Conservation (phyloP, 2,888 invertebrate genomes). For the Sphaerophoria rueppellii region DNA sequence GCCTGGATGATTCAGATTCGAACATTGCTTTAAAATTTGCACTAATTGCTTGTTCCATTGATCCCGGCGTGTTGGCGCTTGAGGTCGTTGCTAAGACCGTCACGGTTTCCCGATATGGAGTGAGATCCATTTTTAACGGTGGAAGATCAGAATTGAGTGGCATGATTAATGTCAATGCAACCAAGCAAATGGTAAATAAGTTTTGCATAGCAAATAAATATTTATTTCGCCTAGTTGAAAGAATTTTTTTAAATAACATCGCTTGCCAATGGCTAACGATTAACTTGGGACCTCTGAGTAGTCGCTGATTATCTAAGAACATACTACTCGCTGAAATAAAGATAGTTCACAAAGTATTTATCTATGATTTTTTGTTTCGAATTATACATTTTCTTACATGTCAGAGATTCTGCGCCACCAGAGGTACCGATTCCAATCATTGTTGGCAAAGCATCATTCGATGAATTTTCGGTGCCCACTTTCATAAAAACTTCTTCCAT, state of each 20-base stretch:
- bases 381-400: slow-evolving; percentile 75
- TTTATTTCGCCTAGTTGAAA: slow-evolving; percentile 87
- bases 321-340: slow-evolving; percentile 76
- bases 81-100: slow-evolving; percentile 76
- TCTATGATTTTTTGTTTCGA: neutral
- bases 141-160: slow-evolving; percentile 87
- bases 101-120: slow-evolving; percentile 76
- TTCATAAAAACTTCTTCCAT: slow-evolving; percentile 95
- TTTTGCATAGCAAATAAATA: slow-evolving; percentile 86
- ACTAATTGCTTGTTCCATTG: slow-evolving; percentile 66
- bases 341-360: slow-evolving; percentile 8
- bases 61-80: neutral
- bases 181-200: slow-evolving; percentile 87
- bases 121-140: slow-evolving; percentile 77
- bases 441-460: slow-evolving; percentile 16
- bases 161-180: slow-evolving; percentile 86
- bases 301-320: slow-evolving; percentile 76
- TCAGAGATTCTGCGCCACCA: slow-evolving; percentile 77
- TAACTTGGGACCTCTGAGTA: slow-evolving; percentile 79
- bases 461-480: slow-evolving; percentile 83
- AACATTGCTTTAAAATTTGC: slow-evolving; percentile 75
- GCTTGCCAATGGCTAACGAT: slow-evolving; percentile 85
- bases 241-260: slow-evolving; percentile 85
- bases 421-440: slow-evolving; percentile 76
- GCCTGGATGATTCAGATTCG: slow-evolving; percentile 73